Conservation (phyloP, 2,888 invertebrate species). For the Bembecia ichneumoniformis region DNA sequence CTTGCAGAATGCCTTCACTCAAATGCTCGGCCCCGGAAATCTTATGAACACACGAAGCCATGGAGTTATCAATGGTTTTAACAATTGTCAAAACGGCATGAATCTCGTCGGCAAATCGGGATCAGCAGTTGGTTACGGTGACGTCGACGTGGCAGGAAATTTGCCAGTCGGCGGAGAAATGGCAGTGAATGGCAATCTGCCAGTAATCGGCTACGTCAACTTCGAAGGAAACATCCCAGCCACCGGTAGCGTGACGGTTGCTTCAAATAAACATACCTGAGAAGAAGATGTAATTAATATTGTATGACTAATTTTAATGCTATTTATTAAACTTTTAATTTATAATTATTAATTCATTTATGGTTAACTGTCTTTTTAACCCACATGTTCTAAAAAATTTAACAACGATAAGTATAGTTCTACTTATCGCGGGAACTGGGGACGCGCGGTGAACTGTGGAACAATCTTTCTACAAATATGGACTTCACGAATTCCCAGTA, state of each 20-base stretch:
- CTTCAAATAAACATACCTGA: neutral
- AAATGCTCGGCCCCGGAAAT: slow-evolving; percentile 3
- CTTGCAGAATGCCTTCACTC: slow-evolving; percentile 20
- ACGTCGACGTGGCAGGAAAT: slow-evolving; percentile 38
- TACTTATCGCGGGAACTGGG: no score
- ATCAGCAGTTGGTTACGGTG: slow-evolving; percentile 29
- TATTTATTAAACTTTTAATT: no score
- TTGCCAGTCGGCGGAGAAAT: slow-evolving; percentile 48
- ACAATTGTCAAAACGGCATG: slow-evolving; percentile 11
- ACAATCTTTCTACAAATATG: no score
- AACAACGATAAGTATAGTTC: no score
- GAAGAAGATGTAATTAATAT: no score
- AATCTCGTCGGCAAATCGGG: slow-evolving; percentile 14
- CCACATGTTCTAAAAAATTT: no score
- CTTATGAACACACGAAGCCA: slow-evolving; percentile 7
- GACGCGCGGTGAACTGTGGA: no score
- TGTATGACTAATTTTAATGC: no score
- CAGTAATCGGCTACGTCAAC: slow-evolving; percentile 54
- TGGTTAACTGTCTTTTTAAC: no score
- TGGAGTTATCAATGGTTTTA: slow-evolving; percentile 10
- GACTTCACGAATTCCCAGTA: no score
- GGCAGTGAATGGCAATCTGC: slow-evolving; percentile 42
- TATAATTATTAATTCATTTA: no score
- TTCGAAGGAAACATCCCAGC: slow-evolving; percentile 55
- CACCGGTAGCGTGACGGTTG: slow-evolving; percentile 46